Evolutionary conservation across 1,140 invertebrate genomes (phyloP), one percentile per base, ranked within the genome.

Genomic region (Pomacea maculata): DNA sequence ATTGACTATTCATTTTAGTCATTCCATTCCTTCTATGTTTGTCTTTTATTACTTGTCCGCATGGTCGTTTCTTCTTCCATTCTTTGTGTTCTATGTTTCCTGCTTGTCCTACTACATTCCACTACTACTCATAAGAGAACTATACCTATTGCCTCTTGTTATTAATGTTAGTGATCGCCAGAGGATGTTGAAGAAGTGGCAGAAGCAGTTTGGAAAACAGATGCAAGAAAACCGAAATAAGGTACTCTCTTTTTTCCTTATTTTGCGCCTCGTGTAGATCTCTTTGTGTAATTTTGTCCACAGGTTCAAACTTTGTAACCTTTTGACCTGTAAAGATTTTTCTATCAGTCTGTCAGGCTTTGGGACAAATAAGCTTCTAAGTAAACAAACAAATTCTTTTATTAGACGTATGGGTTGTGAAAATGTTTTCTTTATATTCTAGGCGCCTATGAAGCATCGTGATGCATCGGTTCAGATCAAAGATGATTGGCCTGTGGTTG

Each of bases 391-490:
- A 70, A 70, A 6, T 12, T 70, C 29, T 17, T 70, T 12, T 70
- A 11, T 34, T 12, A n/a, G 29, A 70, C 25, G 25, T 70, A 34
- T 78, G 11, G 73, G 25, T 14, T 80, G 17, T 61, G 21, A 17
- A 61, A 77, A n/a, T 67, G 17, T 45, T 45, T 64, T 17, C 11
- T 77, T 67, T 63, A 52, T 54, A 34, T 85, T 84, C 4, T 81
- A 90, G 89, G 85, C 83, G 65, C 90, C 89, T 4, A 80, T 89
- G 63, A 90, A 89, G 67, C 98, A 98, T 88, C 94, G 99, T 45
- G 98, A 99, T 93, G 97, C 98, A 0, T 99, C 98, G 2, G 98
- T 99, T 0, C 97, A 97, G 80, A 97, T 99, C 4, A 94, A 96
- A 75, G 95, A 98, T 9, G 97, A 97, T 82, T 99, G 99, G 99